Percentiles rank a stretch among this genome's conserved stretches.
Evolutionary conservation across 2,113 vertebrate genomes (phyloP).

Genomic region (Prunella himalayana): DNA sequence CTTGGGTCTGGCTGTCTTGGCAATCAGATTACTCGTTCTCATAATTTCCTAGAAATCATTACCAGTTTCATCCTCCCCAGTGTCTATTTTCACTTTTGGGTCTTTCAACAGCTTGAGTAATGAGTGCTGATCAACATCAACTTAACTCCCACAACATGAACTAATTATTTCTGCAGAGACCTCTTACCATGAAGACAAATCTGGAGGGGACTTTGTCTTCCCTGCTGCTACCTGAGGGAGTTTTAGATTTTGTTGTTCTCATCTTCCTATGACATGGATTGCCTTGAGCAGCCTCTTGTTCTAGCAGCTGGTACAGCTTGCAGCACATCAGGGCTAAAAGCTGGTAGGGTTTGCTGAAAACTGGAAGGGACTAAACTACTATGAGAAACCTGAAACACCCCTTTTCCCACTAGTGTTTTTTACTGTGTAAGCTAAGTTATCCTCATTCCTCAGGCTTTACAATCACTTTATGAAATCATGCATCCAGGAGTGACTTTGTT

Average conservation of each 20-base stretch:
- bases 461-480: not conserved
- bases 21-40: not conserved
- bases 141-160: not conserved
- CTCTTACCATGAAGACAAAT: constrained; percentile 3
- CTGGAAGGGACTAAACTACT: not conserved
- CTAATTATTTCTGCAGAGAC: constrained; percentile 28
- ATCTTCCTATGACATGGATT: not conserved
- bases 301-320: not conserved
- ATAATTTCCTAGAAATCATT: constrained; percentile 30
- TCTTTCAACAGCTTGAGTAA: constrained; percentile 37
- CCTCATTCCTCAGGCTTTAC: not conserved
- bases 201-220: not conserved
- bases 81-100: constrained; percentile 5
- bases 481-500: not conserved
- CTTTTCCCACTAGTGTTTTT: not conserved
- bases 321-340: not conserved
- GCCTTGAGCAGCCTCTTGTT: not conserved
- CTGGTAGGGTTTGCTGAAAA: not conserved
- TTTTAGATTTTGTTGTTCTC: not conserved
- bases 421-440: not conserved
- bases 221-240: not conserved
- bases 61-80: not conserved
- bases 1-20: not conserved
- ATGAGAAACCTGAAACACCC: not conserved
- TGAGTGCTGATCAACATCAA: not conserved